Conservation (phyloP, 2,113 vertebrate species). For the Megaceryle maxima region DNA sequence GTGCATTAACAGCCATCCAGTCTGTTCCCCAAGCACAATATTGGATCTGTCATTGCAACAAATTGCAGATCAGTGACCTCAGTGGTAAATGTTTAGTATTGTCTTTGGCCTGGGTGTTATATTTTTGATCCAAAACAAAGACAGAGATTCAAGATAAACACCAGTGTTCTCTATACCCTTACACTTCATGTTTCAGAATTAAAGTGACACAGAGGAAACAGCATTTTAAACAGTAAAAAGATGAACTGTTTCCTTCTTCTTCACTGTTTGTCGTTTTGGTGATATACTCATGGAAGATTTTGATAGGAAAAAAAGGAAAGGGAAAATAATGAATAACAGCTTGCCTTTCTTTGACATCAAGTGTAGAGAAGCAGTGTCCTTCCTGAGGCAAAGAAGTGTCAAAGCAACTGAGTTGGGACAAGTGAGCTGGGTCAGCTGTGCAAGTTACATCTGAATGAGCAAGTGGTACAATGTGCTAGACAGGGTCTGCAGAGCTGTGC, state of each 20-base stretch:
- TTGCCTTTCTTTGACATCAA: not conserved
- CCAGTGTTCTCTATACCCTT: not conserved
- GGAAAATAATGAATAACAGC: not conserved
- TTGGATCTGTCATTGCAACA: slow-evolving; percentile 58
- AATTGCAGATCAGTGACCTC: slow-evolving; percentile 57
- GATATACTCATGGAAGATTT: not conserved
- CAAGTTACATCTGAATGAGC: fast-evolving
- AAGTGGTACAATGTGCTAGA: not conserved
- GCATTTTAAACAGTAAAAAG: slow-evolving; percentile 15
- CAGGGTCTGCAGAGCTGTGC: not conserved
- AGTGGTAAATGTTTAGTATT: slow-evolving; percentile 46
- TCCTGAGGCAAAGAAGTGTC: not conserved
- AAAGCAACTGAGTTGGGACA: not conserved
- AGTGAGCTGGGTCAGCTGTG: not conserved
- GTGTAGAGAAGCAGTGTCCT: not conserved
- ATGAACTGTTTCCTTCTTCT: not conserved
- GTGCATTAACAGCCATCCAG: slow-evolving; percentile 25
- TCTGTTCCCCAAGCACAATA: slow-evolving; percentile 37
- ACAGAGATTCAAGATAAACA: slow-evolving; percentile 41
- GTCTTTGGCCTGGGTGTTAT: slow-evolving; percentile 26
- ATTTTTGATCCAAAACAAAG: slow-evolving; percentile 45
- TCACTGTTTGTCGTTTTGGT: not conserved
- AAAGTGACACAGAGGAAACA: not conserved
- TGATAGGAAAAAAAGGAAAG: not conserved
- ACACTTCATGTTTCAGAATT: slow-evolving; percentile 31